Evolutionary conservation across 2,113 vertebrate species (phyloP).

Genomic region (Thunnus maccoyii): DNA sequence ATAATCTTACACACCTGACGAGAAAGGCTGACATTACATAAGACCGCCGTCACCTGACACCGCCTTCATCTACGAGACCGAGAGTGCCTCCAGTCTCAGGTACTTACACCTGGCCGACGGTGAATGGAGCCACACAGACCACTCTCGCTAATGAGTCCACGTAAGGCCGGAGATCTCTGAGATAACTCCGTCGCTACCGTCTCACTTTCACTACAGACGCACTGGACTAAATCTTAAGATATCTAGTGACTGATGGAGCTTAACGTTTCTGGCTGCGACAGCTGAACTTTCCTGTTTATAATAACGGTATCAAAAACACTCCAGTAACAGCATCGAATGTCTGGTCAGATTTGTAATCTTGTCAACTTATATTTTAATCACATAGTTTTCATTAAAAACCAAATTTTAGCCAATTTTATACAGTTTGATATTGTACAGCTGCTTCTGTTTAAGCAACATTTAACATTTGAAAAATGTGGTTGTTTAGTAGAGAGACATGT

Average conservation of each 20-base stretch:
- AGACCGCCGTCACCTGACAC: slow-evolving; percentile 58
- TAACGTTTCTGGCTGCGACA: slow-evolving; percentile 11
- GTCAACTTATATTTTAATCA: no score
- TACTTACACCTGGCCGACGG: slow-evolving; percentile 56
- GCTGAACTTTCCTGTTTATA: not conserved
- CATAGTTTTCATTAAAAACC: no score
- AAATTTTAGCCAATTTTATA: no score
- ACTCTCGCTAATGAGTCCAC: slow-evolving; percentile 58
- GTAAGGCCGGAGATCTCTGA: not conserved
- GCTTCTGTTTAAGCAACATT: no score
- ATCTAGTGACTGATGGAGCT: slow-evolving; percentile 11
- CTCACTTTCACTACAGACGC: slow-evolving; percentile 43
- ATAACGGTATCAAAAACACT: not conserved
- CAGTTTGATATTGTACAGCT: no score
- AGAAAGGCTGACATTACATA: slow-evolving; percentile 50
- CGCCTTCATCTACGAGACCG: slow-evolving; percentile 21
- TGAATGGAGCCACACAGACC: slow-evolving; percentile 42
- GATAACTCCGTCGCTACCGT: not conserved
- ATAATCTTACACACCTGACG: slow-evolving; percentile 15
- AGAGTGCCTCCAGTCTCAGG: slow-evolving; percentile 42
- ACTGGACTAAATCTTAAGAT: not conserved
- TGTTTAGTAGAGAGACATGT: no score
- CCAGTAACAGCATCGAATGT: no score
- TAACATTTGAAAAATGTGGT: no score
- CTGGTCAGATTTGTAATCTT: no score